Evolutionary conservation across 2,797 vertebrate species (phyloP).

Genomic region (Ficedula albicollis): DNA sequence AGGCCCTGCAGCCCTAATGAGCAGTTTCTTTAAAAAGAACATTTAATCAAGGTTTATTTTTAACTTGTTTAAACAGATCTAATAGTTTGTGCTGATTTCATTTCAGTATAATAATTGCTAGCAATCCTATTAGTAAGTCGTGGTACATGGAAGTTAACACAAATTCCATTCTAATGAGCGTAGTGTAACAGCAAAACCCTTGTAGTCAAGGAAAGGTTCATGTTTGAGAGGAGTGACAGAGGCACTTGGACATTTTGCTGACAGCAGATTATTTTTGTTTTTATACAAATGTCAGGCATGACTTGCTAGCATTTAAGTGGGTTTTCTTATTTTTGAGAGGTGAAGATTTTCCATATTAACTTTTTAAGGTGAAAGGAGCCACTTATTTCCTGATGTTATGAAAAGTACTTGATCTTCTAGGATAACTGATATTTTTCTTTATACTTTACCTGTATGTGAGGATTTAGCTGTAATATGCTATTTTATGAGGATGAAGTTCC

Average conservation of each 20-base stretch:
- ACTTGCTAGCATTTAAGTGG: conserved; percentile 82
- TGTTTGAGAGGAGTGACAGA: conserved; percentile 83
- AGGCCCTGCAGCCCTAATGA: conserved; percentile 83
- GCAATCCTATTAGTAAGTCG: conserved; percentile 84
- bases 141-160: conserved; percentile 92
- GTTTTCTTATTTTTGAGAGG: conserved; percentile 57
- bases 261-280: conserved; percentile 92
- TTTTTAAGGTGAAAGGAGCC: conserved; percentile 20
- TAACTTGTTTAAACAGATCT: conserved; percentile 87
- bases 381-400: conserved; percentile 13
- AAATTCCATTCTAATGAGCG: conserved; percentile 97
- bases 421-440: conserved; percentile 15
- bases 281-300: conserved; percentile 86
- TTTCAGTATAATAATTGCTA: conserved; percentile 85
- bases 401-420: conserved; percentile 12
- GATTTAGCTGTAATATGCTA: conserved; percentile 23
- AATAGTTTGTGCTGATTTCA: conserved; percentile 86
- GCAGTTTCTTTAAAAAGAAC: conserved; percentile 85
- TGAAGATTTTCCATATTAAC: conserved; percentile 15
- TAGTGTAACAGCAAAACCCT: conserved; percentile 84
- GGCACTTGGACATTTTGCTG: conserved; percentile 86
- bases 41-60: conserved; percentile 87
- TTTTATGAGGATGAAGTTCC: conserved; percentile 18
- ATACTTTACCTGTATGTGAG: background rate
- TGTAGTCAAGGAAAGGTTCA: conserved; percentile 81